phyloP scores from a whole-genome alignment of 2,797 vertebrate genomes.

The Pseudomugil tenellus region DNA sequence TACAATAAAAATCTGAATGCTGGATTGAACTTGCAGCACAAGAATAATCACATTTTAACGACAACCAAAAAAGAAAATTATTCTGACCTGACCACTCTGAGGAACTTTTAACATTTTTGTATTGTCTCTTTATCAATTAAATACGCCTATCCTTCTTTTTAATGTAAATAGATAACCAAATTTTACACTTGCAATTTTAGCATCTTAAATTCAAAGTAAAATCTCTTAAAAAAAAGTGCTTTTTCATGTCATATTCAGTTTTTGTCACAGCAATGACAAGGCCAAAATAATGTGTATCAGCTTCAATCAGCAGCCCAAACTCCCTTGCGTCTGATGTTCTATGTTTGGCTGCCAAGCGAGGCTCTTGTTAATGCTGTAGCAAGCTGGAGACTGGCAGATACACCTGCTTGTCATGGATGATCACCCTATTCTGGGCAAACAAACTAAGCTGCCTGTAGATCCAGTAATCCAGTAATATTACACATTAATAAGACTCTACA shows the following conservation, averaged over 20 bases:
- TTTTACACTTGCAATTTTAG: neutral
- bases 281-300: slow-evolving; percentile 29
- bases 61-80: too few relatives aligned
- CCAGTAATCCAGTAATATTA: slow-evolving; percentile 76
- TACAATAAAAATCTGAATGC: slow-evolving; percentile 12
- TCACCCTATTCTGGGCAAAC: slow-evolving; percentile 74
- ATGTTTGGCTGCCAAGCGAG: slow-evolving; percentile 48
- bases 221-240: slow-evolving; percentile 34
- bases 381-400: slow-evolving; percentile 72
- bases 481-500: slow-evolving; percentile 74
- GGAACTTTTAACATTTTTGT: slow-evolving; percentile 4
- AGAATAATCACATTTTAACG: slow-evolving; percentile 1
- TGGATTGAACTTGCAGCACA: slow-evolving; percentile 32
- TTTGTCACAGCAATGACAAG: slow-evolving; percentile 14
- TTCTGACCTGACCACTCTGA: slow-evolving; percentile 34
- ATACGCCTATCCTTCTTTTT: neutral
- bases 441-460: slow-evolving; percentile 72
- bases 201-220: slow-evolving; percentile 28
- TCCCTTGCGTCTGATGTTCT: slow-evolving; percentile 39
- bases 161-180: slow-evolving; percentile 19
- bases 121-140: slow-evolving; percentile 3
- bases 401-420: slow-evolving; percentile 77
- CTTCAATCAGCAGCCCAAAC: slow-evolving; percentile 28
- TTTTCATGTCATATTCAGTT: slow-evolving; percentile 9
- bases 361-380: slow-evolving; percentile 72